Evolutionary conservation across 2,113 vertebrate species (phyloP), one percentile per base, ranked within the genome.

Genomic region (Corydoras maculifer): DNA sequence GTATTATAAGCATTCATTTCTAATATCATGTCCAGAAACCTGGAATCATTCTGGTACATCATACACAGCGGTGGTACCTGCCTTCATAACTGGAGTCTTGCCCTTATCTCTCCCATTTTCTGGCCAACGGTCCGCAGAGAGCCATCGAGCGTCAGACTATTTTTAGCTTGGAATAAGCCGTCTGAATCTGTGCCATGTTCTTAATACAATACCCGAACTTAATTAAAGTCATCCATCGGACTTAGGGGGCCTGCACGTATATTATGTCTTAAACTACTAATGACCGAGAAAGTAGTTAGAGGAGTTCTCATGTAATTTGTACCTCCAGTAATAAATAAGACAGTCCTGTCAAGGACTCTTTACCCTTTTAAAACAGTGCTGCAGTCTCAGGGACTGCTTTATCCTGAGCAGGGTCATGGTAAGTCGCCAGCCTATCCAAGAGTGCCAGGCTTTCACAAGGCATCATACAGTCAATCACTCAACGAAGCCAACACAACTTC

Each of bases 131-230:
- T 59, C 35, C 74, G 51, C 72, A 71, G 74, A 83, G 78, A 75
- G 80, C 75, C 69, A 75, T 75, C 15, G 71, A 77, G 66, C 49
- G 71, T 35, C 30, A 13, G 55, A 53, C 75, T 75, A 78, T 80
- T 84, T 78, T 79, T 77, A 75, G 82, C 69, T 80, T 63, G 81
- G 70, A 83, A 69, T 79, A 81, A 86, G 76, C 72, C 71, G 70
- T 86, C 82, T 83, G 73, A 81, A 85, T 78, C 74, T 80, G 78
- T 68, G 75, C 74, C 77, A 62, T 78, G 67, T 83, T 82, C 77
- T 81, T 86, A 82, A 87, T 86, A 84, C 67, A 75, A 84, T 82
- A 82, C 73, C 85, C 79, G 82, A 78, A 83, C 77, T 81, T 79
- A 84, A 83, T 76, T 63, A 72, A 77, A 82, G 73, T 70, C 70